Conservation (phyloP, 2,888 invertebrate species). For the Sericinus montela region DNA sequence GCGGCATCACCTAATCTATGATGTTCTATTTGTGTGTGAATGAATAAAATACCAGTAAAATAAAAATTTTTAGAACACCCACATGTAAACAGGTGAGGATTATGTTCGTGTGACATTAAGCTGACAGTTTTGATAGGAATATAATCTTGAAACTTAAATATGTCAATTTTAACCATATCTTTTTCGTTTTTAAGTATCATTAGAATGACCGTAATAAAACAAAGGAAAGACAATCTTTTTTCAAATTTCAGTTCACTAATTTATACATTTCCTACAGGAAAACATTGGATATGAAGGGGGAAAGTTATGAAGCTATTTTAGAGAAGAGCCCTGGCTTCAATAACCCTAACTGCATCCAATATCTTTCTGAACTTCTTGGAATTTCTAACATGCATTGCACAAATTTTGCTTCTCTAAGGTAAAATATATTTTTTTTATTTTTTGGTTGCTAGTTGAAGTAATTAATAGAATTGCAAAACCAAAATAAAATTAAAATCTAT, state of each 20-base stretch:
- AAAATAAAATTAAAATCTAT: background rate
- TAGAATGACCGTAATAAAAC: slow-evolving; percentile 43
- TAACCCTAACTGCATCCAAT: slow-evolving; percentile 93
- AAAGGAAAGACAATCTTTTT: slow-evolving; percentile 39
- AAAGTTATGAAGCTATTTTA: slow-evolving; percentile 89
- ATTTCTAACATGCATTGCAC: slow-evolving; percentile 84
- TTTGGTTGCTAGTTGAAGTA: too few species aligned
- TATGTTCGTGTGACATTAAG: slow-evolving; percentile 66
- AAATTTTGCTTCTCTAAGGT: slow-evolving; percentile 85
- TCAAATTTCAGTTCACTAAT: slow-evolving; percentile 33
- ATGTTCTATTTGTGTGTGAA: slow-evolving; percentile 74
- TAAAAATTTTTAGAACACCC: slow-evolving; percentile 78
- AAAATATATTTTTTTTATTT: slow-evolving; percentile 31
- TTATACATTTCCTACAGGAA: slow-evolving; percentile 76
- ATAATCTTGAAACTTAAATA: slow-evolving; percentile 40
- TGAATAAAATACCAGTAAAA: slow-evolving; percentile 70
- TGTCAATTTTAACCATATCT: slow-evolving; percentile 37
- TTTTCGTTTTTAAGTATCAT: slow-evolving; percentile 36
- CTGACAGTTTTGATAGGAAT: slow-evolving; percentile 45
- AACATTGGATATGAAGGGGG: slow-evolving; percentile 88
- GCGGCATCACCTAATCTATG: slow-evolving; percentile 69
- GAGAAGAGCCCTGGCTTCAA: slow-evolving; percentile 91
- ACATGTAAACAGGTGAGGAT: slow-evolving; percentile 76
- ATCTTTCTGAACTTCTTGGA: slow-evolving; percentile 87
- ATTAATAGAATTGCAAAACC: background rate